Evolutionary conservation across 2,113 vertebrate species (phyloP).

Genomic region (Centrocercus urophasianus): DNA sequence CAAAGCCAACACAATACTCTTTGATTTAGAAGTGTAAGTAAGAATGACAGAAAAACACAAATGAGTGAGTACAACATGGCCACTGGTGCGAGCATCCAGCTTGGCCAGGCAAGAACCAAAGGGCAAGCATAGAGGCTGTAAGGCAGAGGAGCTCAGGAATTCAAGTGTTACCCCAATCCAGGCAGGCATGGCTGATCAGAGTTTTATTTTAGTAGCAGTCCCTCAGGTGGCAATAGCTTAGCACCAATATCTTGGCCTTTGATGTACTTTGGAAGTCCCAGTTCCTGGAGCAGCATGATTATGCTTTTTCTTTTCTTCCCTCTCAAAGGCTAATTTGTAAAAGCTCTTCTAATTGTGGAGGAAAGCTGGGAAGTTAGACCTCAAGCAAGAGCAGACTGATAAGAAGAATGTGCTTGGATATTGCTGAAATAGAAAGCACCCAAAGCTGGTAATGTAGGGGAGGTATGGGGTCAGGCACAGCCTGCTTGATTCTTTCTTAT

Average conservation of each 20-base stretch:
- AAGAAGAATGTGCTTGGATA: not conserved
- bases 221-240: not conserved
- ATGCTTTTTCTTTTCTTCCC: not conserved
- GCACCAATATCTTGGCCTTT: not conserved
- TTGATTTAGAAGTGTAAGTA: not conserved
- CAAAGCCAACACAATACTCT: not conserved
- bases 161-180: not conserved
- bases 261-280: not conserved
- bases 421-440: not conserved
- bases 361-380: not conserved
- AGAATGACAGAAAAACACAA: not conserved
- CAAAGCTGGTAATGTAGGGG: not conserved
- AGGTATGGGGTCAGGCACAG: no score
- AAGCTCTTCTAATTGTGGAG: not conserved
- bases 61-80: not conserved
- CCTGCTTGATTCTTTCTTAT: not conserved
- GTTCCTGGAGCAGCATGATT: not conserved
- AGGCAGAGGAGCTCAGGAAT: not conserved
- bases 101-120: not conserved
- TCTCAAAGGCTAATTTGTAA: not conserved
- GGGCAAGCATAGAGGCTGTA: not conserved
- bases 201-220: not conserved
- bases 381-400: not conserved
- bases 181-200: not conserved
- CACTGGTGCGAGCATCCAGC: no score